Evolutionary conservation across 1,140 invertebrate genomes (phyloP).

Genomic region (Heliconius melpomene): DNA sequence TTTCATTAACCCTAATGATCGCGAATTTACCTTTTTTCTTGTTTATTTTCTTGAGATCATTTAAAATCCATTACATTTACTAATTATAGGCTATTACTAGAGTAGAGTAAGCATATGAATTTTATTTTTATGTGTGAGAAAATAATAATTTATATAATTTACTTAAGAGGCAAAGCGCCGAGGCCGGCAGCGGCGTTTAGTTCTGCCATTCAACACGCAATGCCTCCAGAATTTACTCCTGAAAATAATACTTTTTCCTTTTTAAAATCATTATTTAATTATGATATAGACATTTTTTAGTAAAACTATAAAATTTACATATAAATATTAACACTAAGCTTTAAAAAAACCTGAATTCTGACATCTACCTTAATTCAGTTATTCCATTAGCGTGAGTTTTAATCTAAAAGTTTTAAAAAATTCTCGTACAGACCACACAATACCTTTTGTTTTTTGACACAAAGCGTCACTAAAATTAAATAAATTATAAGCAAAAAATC

Average conservation of each 20-base stretch:
- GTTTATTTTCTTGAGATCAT: not conserved
- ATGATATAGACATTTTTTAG: not conserved
- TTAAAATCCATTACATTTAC: not conserved
- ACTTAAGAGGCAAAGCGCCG: no score
- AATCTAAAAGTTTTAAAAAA: constrained; percentile 5
- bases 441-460: not conserved
- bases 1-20: constrained; percentile 6
- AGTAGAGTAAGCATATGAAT: not conserved
- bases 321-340: not conserved
- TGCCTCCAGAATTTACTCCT: not conserved
- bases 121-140: not conserved
- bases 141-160: no score
- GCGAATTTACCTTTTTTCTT: not conserved
- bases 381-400: not conserved
- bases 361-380: constrained; percentile 7
- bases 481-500: no score
- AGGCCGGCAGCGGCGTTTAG: no score
- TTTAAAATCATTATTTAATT: no score
- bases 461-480: constrained; percentile 3
- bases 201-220: no score
- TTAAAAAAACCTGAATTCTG: not conserved
- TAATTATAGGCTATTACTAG: not conserved
- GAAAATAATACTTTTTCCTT: no score
- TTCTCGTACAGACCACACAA: not conserved
- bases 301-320: not conserved